These are phyloP conservation scores for Spatula clypeata DNA, from an alignment of 2,797 vertebrate genomes.

Conservation along the genomic window DNA sequence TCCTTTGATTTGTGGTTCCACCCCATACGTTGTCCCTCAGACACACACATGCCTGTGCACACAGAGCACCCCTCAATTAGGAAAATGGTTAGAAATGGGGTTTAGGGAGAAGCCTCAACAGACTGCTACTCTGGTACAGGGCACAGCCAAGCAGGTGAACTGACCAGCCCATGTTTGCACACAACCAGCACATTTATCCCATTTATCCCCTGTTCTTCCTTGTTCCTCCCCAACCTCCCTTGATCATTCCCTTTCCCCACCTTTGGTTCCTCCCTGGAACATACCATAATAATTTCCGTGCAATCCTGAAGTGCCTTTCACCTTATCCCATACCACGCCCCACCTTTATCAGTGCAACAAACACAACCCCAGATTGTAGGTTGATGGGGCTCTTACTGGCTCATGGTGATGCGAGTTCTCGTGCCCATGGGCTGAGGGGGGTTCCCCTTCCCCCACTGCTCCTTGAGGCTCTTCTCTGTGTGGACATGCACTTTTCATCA, in stretches of 20 bases:
- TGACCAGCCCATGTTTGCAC: fast-evolving
- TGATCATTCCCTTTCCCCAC: background rate
- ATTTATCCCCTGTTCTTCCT: background rate
- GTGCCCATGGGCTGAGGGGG: background rate
- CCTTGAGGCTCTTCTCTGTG: background rate
- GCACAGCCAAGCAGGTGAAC: background rate
- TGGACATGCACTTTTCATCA: background rate
- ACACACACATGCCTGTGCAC: background rate
- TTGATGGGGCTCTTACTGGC: background rate
- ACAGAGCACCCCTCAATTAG: fast-evolving
- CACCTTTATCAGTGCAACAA: background rate
- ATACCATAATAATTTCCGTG: background rate
- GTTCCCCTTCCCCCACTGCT: fast-evolving
- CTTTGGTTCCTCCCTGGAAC: background rate
- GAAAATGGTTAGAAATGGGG: background rate
- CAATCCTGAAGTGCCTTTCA: background rate
- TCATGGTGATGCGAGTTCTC: background rate
- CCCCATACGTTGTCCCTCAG: background rate
- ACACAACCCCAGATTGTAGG: too few species aligned
- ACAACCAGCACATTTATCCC: fast-evolving
- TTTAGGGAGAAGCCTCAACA: background rate
- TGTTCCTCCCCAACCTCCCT: background rate
- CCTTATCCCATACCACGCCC: background rate
- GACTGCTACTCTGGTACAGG: background rate
- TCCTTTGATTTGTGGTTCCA: background rate